A percentile compares a stretch with the other conserved stretches of the same genome.
Evolutionary conservation across 2,888 invertebrate species (phyloP).

Genomic region (Sepiola atlantica): DNA sequence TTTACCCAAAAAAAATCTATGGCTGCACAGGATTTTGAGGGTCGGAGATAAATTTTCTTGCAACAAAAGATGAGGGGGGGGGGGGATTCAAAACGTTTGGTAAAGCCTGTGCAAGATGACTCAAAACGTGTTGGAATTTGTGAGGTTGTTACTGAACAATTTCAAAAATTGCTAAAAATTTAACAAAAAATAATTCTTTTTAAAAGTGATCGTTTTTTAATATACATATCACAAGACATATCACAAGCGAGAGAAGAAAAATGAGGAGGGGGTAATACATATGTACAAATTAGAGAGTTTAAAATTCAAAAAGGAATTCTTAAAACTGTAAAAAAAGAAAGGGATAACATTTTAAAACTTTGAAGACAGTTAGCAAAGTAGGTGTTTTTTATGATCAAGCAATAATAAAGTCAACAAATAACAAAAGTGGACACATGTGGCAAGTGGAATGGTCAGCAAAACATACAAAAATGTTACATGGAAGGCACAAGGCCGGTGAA

Average conservation of each 20-base stretch:
- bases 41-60: no score
- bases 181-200: no score
- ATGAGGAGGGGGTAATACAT: background rate
- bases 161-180: no score
- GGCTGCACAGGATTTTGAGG: no score
- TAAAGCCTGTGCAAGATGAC: no score
- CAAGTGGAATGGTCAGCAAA: slow-evolving; percentile 11
- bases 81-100: no score
- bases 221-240: background rate
- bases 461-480: background rate
- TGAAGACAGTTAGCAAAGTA: background rate
- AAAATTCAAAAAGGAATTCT: no score
- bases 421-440: background rate
- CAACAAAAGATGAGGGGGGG: no score
- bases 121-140: no score
- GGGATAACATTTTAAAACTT: background rate
- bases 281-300: background rate
- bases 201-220: background rate
- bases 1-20: no score
- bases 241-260: background rate
- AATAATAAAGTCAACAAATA: background rate
- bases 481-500: background rate
- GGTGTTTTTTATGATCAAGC: background rate
- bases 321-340: no score
- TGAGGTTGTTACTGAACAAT: no score